Percentiles rank a stretch among this genome's conserved stretches.
Conservation (phyloP, 2,797 vertebrate genomes). For the Notamacropus eugenii region DNA sequence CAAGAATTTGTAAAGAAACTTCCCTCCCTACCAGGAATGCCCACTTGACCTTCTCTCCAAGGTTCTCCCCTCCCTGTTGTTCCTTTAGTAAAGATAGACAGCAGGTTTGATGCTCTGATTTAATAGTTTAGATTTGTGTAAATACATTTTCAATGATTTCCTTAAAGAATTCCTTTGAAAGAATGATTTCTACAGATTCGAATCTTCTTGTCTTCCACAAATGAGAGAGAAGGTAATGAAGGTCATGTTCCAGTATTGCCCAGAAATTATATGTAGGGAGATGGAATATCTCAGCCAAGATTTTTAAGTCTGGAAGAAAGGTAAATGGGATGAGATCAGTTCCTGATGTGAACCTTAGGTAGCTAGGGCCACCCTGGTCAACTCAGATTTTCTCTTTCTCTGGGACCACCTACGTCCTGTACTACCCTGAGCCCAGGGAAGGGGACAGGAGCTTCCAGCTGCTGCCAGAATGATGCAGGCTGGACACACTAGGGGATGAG, state of each 20-base stretch:
- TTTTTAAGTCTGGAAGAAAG: not conserved
- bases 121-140: not conserved
- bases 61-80: not conserved
- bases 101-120: not conserved
- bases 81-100: not conserved
- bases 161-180: not conserved
- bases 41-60: not conserved
- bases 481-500: not conserved
- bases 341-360: not conserved
- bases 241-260: too few species aligned
- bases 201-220: not conserved
- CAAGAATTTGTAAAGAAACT: not conserved
- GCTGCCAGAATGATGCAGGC: not conserved
- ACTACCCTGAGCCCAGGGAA: not conserved
- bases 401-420: fast-evolving
- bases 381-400: not conserved
- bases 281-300: too few species aligned
- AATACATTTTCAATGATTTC: not conserved
- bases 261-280: too few species aligned
- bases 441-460: not conserved
- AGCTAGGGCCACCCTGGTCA: not conserved
- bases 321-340: not conserved
- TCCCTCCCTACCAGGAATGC: not conserved
- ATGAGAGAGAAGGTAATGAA: too few species aligned
- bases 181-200: not conserved